phyloP scores from a whole-genome alignment of 2,797 vertebrate species.

The Epinephelus malabaricus region DNA sequence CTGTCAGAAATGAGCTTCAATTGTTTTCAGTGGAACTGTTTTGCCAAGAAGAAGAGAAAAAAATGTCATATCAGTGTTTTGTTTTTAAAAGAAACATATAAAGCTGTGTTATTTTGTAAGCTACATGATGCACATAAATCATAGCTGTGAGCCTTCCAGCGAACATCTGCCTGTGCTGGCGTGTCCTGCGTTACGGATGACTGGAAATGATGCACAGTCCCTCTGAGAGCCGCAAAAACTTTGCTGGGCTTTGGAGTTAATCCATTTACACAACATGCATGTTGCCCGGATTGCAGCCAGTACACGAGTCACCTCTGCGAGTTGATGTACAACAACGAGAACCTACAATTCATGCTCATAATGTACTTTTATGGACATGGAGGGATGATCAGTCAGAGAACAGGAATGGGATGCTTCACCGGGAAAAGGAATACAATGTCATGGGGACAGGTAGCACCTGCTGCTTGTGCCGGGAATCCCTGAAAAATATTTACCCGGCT shows the following conservation, averaged over 20 bases:
- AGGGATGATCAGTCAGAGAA: conserved; percentile 26
- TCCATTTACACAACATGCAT: conserved; percentile 60
- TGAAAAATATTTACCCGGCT: conserved; percentile 4
- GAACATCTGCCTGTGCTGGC: conserved; percentile 71
- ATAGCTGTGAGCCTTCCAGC: conserved; percentile 27
- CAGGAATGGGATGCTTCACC: neutral
- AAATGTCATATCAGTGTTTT: neutral
- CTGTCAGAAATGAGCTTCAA: no score
- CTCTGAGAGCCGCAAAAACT: conserved; percentile 37
- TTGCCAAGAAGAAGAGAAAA: neutral
- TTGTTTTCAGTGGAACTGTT: neutral
- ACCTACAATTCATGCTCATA: neutral
- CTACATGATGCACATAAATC: conserved; percentile 29
- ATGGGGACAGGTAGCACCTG: conserved; percentile 49
- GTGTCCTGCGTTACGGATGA: conserved; percentile 53
- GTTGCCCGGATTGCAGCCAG: conserved; percentile 42
- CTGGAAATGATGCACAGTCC: conserved; percentile 77
- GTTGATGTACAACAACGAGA: conserved; percentile 12
- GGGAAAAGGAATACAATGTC: conserved; percentile 25
- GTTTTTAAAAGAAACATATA: conserved; percentile 3
- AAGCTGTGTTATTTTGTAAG: conserved; percentile 10
- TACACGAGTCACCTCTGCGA: conserved; percentile 36
- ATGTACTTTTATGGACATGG: conserved; percentile 39
- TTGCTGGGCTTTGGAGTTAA: conserved; percentile 48
- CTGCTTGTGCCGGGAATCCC: conserved; percentile 12